Percentiles rank a stretch among this genome's conserved stretches.
Conservation (phyloP, 2,888 invertebrate genomes). For the Patella caerulea region DNA sequence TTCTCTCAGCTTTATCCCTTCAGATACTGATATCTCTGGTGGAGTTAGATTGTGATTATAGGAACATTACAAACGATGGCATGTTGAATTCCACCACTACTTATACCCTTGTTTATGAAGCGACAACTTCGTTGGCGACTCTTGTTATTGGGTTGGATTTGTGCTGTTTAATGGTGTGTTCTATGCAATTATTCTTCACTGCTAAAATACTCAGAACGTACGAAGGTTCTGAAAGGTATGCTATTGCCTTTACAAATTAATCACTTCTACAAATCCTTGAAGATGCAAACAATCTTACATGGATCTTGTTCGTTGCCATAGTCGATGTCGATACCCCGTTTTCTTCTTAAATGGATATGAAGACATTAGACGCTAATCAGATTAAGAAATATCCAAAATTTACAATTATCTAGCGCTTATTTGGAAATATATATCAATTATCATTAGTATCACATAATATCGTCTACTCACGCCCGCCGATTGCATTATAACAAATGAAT, state of each 20-base stretch:
- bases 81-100: conserved; percentile 38
- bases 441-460: too few relatives aligned
- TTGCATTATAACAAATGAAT: too few relatives aligned
- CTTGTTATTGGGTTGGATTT: conserved; percentile 89
- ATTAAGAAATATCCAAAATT: too few relatives aligned
- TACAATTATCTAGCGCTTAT: too few relatives aligned
- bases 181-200: conserved; percentile 93
- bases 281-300: too few relatives aligned
- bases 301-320: too few relatives aligned
- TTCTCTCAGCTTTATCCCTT: conserved; percentile 84
- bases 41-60: conserved; percentile 45
- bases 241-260: neutral
- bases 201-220: conserved; percentile 91
- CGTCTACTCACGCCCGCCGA: too few relatives aligned
- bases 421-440: too few relatives aligned
- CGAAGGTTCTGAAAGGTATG: conserved; percentile 81
- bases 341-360: too few relatives aligned
- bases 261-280: too few relatives aligned
- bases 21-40: conserved; percentile 84
- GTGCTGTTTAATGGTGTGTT: conserved; percentile 92
- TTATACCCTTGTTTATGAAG: conserved; percentile 87
- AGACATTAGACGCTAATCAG: too few relatives aligned
- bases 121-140: conserved; percentile 90
- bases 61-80: conserved; percentile 5
- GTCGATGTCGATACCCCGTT: too few relatives aligned